A percentile compares a stretch with the other conserved stretches of the same genome.
These are phyloP conservation scores for Polymixis flavicincta DNA, from an alignment of 2,888 invertebrate species.

Conservation along the genomic window DNA sequence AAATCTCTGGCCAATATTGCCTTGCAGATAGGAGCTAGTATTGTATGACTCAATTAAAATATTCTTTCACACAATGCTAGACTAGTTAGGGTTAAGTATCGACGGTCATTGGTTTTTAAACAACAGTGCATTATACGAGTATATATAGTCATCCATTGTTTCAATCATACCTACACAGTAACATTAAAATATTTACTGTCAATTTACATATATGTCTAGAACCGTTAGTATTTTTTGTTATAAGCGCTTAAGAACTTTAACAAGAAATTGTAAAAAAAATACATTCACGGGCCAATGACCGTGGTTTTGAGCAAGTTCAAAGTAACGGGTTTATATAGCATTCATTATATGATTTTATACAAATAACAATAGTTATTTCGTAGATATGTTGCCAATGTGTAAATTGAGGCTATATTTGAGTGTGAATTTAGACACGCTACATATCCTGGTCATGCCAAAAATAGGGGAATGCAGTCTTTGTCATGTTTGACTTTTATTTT, in stretches of 20 bases:
- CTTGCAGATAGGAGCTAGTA: background rate
- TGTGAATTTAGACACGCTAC: background rate
- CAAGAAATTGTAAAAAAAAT: constrained; percentile 35
- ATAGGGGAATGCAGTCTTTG: background rate
- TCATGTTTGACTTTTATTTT: background rate
- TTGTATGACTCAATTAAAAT: background rate
- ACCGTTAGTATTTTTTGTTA: constrained; percentile 46
- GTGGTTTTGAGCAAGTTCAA: background rate
- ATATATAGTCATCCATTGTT: constrained; percentile 34
- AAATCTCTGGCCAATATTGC: background rate
- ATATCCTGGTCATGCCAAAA: constrained; percentile 2
- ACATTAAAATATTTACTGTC: constrained; percentile 22
- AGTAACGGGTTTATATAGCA: constrained; percentile 38
- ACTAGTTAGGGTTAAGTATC: too few species aligned
- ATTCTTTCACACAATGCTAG: background rate
- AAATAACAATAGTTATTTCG: background rate
- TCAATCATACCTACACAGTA: background rate
- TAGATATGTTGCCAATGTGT: background rate
- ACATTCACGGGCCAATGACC: constrained; percentile 39
- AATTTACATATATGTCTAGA: constrained; percentile 39
- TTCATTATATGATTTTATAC: constrained; percentile 10
- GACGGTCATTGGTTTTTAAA: background rate
- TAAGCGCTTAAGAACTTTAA: constrained; percentile 4
- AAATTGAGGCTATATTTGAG: constrained; percentile 10
- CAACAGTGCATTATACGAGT: background rate